Base-by-base conservation (phyloP, 2,113 vertebrate genomes). In the Scophthalmus maximus region DNA sequence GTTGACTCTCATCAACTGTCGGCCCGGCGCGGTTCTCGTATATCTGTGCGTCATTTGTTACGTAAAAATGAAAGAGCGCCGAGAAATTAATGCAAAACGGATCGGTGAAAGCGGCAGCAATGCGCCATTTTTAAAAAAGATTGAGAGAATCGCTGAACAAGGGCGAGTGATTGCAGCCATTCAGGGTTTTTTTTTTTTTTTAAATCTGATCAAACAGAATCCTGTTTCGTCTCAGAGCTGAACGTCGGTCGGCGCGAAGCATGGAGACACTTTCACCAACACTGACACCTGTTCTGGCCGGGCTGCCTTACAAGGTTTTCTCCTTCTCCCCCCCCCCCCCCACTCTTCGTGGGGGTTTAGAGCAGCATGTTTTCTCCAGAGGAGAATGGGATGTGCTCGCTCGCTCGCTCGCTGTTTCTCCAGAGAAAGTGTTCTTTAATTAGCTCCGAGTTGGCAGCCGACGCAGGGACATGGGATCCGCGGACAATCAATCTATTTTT, bases 401-500 rank as follows among this genome's bases (percentile, higher is more conserved):
- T 38, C 59, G 51, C 32, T 44, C n/a, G 60, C 75, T 61, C 77
- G n/a, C 53, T 68, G 59, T 71, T 76, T 68, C 77, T 79, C 70
- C 6, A 3, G 40, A 75, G 73, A 81, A n/a, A 79, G 55, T 82
- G 78, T 74, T 83, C 81, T 90, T 89, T 91, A 93, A 92, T 93
- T 90, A 90, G 87, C 86, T 86, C 55, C 18, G 61, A 79, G 71
- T 83, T 89, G 87, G 89, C 88, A 87, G 78, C 55, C 75, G n/a
- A 44, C 2, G 8, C 61, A 46, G 73, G 61, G 72, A 82, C 68
- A 53, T n/a, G 32, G 66, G 79, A 79, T 87, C 85, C 82, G 74
- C 86, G 71, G 78, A 88, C 84, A 91, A 91, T 90, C 87, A 75
- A 88, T 93, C 85, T 60, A 78, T 87, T 90, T 78, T 82, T 87